phyloP scores from a whole-genome alignment of 2,888 invertebrate species.

The Drosophila monieri region DNA sequence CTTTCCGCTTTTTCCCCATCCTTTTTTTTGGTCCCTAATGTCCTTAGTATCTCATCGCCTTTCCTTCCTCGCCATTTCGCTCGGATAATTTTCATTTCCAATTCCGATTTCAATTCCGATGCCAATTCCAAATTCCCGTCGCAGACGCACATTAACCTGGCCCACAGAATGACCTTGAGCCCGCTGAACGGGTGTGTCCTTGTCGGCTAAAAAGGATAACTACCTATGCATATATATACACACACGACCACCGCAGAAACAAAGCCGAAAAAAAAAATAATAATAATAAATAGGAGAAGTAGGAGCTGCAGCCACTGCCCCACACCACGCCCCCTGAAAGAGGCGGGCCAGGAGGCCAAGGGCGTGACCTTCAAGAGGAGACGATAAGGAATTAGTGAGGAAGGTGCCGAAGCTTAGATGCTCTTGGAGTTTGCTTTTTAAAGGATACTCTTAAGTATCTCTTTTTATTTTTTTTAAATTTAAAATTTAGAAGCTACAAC shows the following conservation, averaged over 20 bases:
- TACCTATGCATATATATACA: constrained; percentile 4
- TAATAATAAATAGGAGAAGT: constrained; percentile 1
- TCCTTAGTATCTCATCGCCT: constrained; percentile 2
- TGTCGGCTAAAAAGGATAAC: constrained; percentile 27
- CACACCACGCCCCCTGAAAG: background rate
- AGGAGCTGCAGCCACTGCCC: constrained; percentile 1
- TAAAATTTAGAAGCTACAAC: no score
- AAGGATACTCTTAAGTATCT: no score
- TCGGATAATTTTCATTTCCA: constrained; percentile 1
- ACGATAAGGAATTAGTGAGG: background rate
- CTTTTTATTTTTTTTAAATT: no score
- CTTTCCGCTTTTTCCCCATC: background rate
- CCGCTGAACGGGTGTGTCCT: constrained; percentile 23
- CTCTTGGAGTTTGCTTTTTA: background rate
- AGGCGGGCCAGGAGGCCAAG: constrained; percentile 1
- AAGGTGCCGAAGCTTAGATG: background rate
- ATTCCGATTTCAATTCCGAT: constrained; percentile 6
- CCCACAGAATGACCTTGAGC: constrained; percentile 18
- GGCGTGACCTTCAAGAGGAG: constrained; percentile 2
- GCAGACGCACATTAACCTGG: constrained; percentile 30
- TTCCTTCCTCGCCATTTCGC: constrained; percentile 1
- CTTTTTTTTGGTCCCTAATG: constrained; percentile 1
- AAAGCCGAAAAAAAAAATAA: background rate
- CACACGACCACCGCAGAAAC: background rate
- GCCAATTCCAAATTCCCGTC: constrained; percentile 22